Evolutionary conservation across 2,888 invertebrate species (phyloP).

Genomic region (Chalcis sispes): DNA sequence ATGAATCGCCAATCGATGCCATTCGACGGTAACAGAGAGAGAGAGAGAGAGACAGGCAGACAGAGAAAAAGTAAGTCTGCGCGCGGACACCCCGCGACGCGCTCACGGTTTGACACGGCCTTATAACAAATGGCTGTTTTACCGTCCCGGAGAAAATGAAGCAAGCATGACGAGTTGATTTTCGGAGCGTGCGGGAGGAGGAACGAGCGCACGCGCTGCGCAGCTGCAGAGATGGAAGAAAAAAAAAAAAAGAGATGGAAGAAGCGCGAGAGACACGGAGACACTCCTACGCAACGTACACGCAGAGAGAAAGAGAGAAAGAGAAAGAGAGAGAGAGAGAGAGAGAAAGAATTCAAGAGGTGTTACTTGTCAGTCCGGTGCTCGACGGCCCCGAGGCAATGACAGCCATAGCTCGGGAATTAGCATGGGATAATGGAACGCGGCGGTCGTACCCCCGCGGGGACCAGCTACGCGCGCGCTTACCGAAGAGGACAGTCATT

Average conservation of each 20-base stretch:
- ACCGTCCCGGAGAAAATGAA: constrained; percentile 75
- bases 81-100: constrained; percentile 53
- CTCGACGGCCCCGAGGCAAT: constrained; percentile 69
- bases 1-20: constrained; percentile 74
- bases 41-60: no score
- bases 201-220: constrained; percentile 7
- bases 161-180: constrained; percentile 76
- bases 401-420: constrained; percentile 72
- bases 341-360: constrained; percentile 63
- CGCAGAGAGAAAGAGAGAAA: not conserved
- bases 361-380: constrained; percentile 60
- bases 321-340: not conserved
- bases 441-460: constrained; percentile 55
- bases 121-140: constrained; percentile 75
- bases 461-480: not conserved
- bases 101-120: constrained; percentile 68
- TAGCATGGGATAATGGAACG: constrained; percentile 76
- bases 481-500: constrained; percentile 68
- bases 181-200: constrained; percentile 66
- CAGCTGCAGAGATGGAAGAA: constrained; percentile 59
- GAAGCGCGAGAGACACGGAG: not conserved
- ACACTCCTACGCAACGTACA: not conserved
- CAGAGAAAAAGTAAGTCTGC: not conserved
- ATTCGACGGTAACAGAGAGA: not conserved
- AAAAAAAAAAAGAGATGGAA: not conserved